Evolutionary conservation across 2,888 invertebrate species (phyloP), one percentile per base, ranked within the genome.

Genomic region (Scaptomyza cyrtandrae): DNA sequence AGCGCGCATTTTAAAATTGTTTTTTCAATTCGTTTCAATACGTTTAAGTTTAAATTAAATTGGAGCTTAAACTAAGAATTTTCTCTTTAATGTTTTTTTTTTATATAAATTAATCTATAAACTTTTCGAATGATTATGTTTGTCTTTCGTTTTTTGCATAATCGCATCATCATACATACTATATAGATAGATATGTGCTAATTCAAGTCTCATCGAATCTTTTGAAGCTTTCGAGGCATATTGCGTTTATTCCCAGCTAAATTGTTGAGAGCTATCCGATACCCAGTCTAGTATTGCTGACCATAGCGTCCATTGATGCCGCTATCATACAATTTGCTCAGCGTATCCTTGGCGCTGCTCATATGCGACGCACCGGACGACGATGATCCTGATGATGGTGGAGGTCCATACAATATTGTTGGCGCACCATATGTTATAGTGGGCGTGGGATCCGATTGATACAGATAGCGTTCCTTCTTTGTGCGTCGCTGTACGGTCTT

Each of bases 301-400:
- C 92, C 91, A 75, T 92, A 92, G 80, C 92, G 95, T 71, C 91
- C 96, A 80, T 95, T 95, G 93, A 96, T 97, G 90, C 96, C 96
- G 91, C 95, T 95, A 92, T 97, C 97, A 93, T 97, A 97, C 86
- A 97, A 94, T 93, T 97, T 97, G 93, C 97, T 96, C 88, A 97
- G 94, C 90, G 95, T 95, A 91, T 95, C 96, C 78, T 89, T 90
- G 74, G 89, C 94, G 76, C 94, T 96, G 94, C 90, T 96, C 37
- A 75, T 67, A 35, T 87, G 86, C 52, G 85, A 79, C 27, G 75
- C 70, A 1, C 62, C 66, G 9, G 71, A 52, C 6, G 71, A 52
- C 9, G 80, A 65, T 19, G 33, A 19, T 9, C 16, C 19, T 6
- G 14, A 9, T 16, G 84, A 27, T 0, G 88, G 81, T 5, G 90